Evolutionary conservation across 2,888 invertebrate species (phyloP), one percentile per base, ranked within the genome.

Genomic region (Coelogynopora nodosa): DNA sequence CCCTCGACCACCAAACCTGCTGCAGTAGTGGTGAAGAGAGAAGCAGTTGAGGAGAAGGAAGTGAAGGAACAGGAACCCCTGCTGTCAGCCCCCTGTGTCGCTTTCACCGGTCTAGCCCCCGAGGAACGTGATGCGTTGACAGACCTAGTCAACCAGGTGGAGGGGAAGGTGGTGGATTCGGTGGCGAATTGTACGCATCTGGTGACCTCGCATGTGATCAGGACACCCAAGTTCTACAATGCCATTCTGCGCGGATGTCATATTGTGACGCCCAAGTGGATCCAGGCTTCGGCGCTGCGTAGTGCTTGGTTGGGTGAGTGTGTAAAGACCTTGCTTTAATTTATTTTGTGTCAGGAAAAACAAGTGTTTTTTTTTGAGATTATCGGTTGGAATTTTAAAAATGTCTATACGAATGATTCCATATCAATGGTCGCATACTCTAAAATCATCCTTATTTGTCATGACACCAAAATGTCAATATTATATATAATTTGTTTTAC

Each of bases 131-230:
- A n/a, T 30, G 30, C 27, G n/a, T 30, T 83, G 29, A 29, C 83
- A n/a, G 83, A 83, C 30, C 30, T 83, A n/a, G 29, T 94, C 18
- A 91, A 95, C 88, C 94, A 95, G 92, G 93, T 98, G 27, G 97
- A 97, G 31, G 97, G 97, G 0, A 93, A 94, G 26, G 93, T 96
- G 29, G 95, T 95, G 0, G 94, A 94, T 0, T 94, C 94, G 88
- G 94, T 95, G 82, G 92, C 93, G 0, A 95, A 95, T 89, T 96
- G 96, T 29, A 97, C 97, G 0, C 97, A 98, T 92, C 93, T 98
- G 67, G 94, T 98, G 0, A 89, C 91, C 0, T 94, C 95, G 31
- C 94, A 94, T 86, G 93, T 95, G 13, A 94, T 94, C 86, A 94
- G 97, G 84, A 96, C 97, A 0, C 94, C 95, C 90, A 97, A 97